Evolutionary conservation across 1,140 invertebrate species (phyloP), one percentile per base, ranked within the genome.

Genomic region (Polyergus mexicanus): DNA sequence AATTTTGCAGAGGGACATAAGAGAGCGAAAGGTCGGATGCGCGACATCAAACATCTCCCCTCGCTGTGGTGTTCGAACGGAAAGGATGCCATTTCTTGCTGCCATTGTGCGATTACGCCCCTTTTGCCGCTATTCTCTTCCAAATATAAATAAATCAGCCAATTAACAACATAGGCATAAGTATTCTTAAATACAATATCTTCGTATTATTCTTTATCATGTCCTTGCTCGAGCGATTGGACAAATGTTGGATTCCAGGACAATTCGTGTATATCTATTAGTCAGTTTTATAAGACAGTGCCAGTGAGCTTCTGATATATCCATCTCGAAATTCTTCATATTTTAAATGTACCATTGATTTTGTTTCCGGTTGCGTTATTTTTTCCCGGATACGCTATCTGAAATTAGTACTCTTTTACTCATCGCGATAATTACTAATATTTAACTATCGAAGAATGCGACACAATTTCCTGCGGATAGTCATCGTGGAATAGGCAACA

Each of bases 31-130:
- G 85, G 89, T 89, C 75, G 90, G 80, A 87, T 83, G 88, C 90
- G 89, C 87, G 90, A 92, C 84, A 92, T 74, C 89, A 90, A 47
- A 92, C 92, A 92, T 90, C 92, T 92, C 87, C 72, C 13, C n/a
- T 85, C 66, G 28, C 32, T 28, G 71, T 65, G 72, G 68, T 65
- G 77, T 91, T 85, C 86, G 88, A 87, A 85, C 69, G 80, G 35
- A 60, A 83, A 47, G 63, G 60, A 78, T 56, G 62, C 56, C 8
- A 35, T 56, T 71, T 77, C 22, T 84, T 19, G 68, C 56, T 58
- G 56, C 62, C 71, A 84, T 89, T 86, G 83, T 88, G 44, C 75
- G 58, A 10, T 32, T 44, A 38, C 83, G 58, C 51, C 8, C 54
- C 2, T 3, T 60, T 47, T n/a, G 66, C 72, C 71, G 58, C 32